Base-by-base conservation (phyloP, 2,113 vertebrate genomes). In the Halichoeres trimaculatus region DNA sequence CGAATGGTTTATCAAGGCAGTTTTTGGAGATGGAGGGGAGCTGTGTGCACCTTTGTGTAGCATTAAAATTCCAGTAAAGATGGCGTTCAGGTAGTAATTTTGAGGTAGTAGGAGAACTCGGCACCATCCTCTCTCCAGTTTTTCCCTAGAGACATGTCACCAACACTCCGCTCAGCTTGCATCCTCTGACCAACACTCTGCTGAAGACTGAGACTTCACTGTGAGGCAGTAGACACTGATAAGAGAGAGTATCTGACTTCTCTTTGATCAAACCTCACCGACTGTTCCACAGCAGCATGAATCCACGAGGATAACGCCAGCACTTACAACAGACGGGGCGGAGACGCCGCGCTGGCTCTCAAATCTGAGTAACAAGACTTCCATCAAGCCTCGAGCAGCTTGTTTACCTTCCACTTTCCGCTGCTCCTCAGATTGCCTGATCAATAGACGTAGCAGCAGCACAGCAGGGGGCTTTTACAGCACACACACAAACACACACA, bases 381-480 rank as follows among this genome's bases (percentile, higher is more conserved):
- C 48, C 36, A 67, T 50, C 47, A 38, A 24, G 51, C 62, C 56
- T 54, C 19, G 2, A 76, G 65, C 64, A 2, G 57, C 70, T 51
- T 76, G 63, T 83, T 82, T 61, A 76, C 62, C 54, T 57, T 74
- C 69, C 57, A 56, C 74, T 70, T 57, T 61, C 57, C 57, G 47
- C 76, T 53, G 60, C 47, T 51, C 30, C 30, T 30, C 30, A 30
- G 30, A 30, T 30, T 6, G 30, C 16, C 30, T 73, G 36, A 71
- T 76, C 67, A 57, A 67, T 72, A 62, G n/a, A 12, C 26, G 56
- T 30, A n/a, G 55, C 22, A 30, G 43, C 43, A 38, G n/a, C 50
- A 13, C 66, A 70, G 65, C 51, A 16, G 57, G 74, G 50, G 0
- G 57, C 56, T 13, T 1, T 40, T 17, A 14, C 41, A 48, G 14